Evolutionary conservation across 2,797 vertebrate species (phyloP).

Genomic region (Gadopsis marmoratus): DNA sequence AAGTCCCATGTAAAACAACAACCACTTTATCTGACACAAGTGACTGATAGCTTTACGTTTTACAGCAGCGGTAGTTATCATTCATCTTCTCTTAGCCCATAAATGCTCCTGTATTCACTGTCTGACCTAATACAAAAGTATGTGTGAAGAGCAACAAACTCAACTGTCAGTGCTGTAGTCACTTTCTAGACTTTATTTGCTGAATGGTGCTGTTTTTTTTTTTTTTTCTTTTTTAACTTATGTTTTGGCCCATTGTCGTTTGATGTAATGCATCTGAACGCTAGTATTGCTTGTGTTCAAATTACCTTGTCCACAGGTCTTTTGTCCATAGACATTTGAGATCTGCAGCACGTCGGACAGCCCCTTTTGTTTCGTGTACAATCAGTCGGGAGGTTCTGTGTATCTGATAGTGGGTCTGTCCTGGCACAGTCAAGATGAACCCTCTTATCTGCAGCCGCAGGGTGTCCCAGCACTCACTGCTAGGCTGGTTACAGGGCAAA

Average conservation of each 20-base stretch:
- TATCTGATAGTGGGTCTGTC: constrained; percentile 19
- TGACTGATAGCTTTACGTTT: constrained; percentile 4
- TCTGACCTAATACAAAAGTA: constrained; percentile 15
- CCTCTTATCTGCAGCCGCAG: constrained; percentile 6
- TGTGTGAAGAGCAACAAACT: constrained; percentile 2
- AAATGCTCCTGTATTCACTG: constrained; percentile 32
- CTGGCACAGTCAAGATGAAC: neutral
- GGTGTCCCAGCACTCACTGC: neutral
- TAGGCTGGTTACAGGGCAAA: neutral
- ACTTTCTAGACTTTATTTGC: neutral
- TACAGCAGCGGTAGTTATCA: constrained; percentile 30
- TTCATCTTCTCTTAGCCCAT: constrained; percentile 39
- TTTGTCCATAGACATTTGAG: constrained; percentile 52
- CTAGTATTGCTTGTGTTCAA: constrained; percentile 18
- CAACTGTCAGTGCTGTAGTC: neutral
- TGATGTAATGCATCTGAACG: neutral
- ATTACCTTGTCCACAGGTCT: constrained; percentile 27
- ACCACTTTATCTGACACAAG: neutral
- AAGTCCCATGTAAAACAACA: neutral
- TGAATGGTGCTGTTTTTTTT: neutral
- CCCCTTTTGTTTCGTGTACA: constrained; percentile 47
- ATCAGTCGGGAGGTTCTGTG: constrained; percentile 30
- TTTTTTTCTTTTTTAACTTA: neutral
- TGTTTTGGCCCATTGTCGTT: neutral
- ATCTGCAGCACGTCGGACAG: constrained; percentile 28